phyloP scores from a whole-genome alignment of 2,113 vertebrate genomes.

The Aspidoscelis tigris region DNA sequence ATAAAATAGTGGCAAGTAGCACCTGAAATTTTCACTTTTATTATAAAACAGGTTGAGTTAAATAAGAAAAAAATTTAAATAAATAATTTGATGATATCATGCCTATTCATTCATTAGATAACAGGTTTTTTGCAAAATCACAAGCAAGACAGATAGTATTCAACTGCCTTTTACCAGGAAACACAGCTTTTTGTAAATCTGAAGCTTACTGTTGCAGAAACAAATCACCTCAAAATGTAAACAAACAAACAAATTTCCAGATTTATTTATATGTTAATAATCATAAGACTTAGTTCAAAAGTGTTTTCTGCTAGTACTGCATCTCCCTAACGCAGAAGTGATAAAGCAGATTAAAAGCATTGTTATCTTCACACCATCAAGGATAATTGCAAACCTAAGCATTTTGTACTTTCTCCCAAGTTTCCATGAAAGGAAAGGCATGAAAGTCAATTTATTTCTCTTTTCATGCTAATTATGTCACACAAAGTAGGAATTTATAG shows the following conservation, averaged over 20 bases:
- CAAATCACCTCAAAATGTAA: background rate
- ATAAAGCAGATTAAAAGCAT: background rate
- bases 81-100: slow-evolving; percentile 33
- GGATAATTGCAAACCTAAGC: background rate
- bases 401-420: background rate
- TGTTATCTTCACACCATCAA: background rate
- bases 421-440: background rate
- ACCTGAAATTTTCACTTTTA: background rate
- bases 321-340: background rate
- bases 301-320: background rate
- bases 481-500: background rate
- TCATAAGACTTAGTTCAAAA: background rate
- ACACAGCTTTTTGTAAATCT: background rate
- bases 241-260: background rate
- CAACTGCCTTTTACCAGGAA: background rate
- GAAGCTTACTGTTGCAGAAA: background rate
- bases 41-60: background rate
- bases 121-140: slow-evolving; percentile 16
- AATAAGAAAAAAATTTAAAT: slow-evolving; percentile 21
- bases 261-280: background rate
- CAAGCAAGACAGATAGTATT: background rate
- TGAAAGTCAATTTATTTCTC: background rate
- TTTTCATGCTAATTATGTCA: background rate
- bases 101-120: background rate
- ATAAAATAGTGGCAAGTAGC: background rate